phyloP scores from a whole-genome alignment of 2,797 vertebrate genomes.

The Pantherophis alleghaniensis region DNA sequence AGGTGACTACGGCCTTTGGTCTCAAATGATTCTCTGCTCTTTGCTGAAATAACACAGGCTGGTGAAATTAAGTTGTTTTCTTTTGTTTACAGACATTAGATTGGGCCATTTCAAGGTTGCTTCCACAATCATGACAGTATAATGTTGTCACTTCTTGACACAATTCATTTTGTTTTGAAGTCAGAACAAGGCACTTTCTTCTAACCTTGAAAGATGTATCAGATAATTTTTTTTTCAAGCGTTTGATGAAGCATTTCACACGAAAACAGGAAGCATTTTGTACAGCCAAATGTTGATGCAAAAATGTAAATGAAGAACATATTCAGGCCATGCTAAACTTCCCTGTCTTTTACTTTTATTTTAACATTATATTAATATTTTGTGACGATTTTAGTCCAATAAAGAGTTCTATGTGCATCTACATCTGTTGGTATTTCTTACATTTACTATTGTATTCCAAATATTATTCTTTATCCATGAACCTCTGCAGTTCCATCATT shows the following conservation, averaged over 20 bases:
- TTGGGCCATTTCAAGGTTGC: constrained; percentile 26
- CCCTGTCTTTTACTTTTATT: background rate
- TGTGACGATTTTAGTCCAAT: background rate
- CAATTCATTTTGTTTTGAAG: background rate
- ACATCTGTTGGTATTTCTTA: background rate
- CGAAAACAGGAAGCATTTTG: background rate
- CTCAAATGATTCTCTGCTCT: background rate
- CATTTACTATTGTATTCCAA: background rate
- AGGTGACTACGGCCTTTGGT: background rate
- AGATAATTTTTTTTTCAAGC: background rate
- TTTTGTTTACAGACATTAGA: background rate
- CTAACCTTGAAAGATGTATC: background rate
- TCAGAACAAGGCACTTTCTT: background rate
- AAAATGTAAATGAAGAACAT: background rate
- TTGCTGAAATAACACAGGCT: background rate
- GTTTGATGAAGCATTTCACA: background rate
- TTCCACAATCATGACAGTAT: background rate
- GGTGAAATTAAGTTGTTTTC: background rate
- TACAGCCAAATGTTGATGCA: background rate
- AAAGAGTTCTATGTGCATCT: background rate
- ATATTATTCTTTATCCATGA: background rate
- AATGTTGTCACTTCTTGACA: background rate
- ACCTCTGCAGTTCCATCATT: background rate
- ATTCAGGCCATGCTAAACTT: background rate
- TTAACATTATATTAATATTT: background rate